phyloP scores from a whole-genome alignment of 1,140 invertebrate species.

The Goniozus legneri region DNA sequence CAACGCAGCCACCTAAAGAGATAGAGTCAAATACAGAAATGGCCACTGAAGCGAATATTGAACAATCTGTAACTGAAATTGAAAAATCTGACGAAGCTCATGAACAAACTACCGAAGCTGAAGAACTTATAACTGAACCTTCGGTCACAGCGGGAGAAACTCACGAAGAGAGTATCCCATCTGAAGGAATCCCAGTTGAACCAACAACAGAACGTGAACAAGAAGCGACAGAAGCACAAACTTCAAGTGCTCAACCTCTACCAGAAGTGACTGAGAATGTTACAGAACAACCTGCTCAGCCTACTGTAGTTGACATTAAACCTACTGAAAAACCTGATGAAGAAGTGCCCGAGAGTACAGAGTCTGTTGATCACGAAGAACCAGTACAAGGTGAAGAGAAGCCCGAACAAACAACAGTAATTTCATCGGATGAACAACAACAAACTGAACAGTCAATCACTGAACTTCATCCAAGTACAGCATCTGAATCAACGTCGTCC shows the following conservation, averaged over 20 bases:
- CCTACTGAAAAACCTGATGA: conserved; percentile 11
- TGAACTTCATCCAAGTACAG: too few relatives aligned
- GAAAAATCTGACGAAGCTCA: conserved; percentile 17
- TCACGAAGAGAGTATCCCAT: too few relatives aligned
- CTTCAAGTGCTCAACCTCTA: too few relatives aligned
- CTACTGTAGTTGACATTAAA: conserved; percentile 7
- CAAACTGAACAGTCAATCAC: not conserved
- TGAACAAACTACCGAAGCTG: conserved; percentile 7
- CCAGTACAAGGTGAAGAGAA: conserved; percentile 13
- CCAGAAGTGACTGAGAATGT: conserved; percentile 3
- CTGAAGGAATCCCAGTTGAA: too few relatives aligned
- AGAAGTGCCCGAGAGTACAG: too few relatives aligned
- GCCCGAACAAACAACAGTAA: conserved; percentile 7
- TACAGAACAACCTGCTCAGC: conserved; percentile 4
- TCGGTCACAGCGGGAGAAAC: too few relatives aligned
- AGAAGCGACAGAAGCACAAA: not conserved
- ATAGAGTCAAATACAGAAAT: too few relatives aligned
- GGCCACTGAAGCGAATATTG: not conserved
- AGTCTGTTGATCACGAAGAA: conserved; percentile 12
- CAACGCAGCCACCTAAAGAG: conserved; percentile 7
- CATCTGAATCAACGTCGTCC: too few relatives aligned
- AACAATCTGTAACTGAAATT: conserved; percentile 12
- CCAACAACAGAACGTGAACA: not conserved
- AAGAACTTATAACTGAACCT: not conserved
- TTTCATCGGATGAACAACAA: not conserved